Conservation (phyloP, 1,140 invertebrate species). For the Anoplolepis gracilipes region DNA sequence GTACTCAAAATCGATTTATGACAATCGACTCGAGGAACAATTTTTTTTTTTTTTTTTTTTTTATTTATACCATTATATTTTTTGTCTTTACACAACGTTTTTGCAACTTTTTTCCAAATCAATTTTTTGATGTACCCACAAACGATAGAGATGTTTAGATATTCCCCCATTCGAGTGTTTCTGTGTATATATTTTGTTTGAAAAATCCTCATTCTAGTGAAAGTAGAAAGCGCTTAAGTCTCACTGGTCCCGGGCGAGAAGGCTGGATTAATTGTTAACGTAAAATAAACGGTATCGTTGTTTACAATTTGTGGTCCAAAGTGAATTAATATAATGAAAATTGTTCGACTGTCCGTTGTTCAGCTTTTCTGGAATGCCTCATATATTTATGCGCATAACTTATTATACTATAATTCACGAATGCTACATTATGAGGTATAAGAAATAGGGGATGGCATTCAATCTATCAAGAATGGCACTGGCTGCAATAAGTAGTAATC, state of each 20-base stretch:
- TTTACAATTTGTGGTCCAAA: conserved; percentile 13
- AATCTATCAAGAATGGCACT: conserved; percentile 58
- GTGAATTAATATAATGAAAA: conserved; percentile 32
- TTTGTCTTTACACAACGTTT: neutral
- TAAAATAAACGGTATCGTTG: conserved; percentile 60
- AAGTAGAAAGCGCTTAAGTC: conserved; percentile 56
- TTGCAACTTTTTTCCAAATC: conserved; percentile 1
- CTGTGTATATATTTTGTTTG: conserved; percentile 9
- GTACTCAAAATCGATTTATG: conserved; percentile 32
- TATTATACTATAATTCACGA: conserved; percentile 6
- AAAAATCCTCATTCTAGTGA: conserved; percentile 40
- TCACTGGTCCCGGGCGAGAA: conserved; percentile 55
- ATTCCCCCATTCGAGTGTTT: neutral
- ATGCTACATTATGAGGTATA: conserved; percentile 50
- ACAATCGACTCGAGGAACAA: conserved; percentile 29
- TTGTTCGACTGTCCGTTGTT: neutral
- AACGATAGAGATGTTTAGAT: conserved; percentile 22
- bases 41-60: conserved; percentile 29
- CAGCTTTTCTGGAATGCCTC: conserved; percentile 29
- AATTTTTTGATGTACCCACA: conserved; percentile 15
- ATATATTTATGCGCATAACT: conserved; percentile 40
- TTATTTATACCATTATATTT: conserved; percentile 20
- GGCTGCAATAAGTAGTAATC: conserved; percentile 56
- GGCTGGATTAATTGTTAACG: conserved; percentile 53
- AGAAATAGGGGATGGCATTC: conserved; percentile 55